A percentile compares a stretch with the other conserved stretches of the same genome.
Conservation (phyloP, 2,888 invertebrate genomes). For the Cephonodes hylas region DNA sequence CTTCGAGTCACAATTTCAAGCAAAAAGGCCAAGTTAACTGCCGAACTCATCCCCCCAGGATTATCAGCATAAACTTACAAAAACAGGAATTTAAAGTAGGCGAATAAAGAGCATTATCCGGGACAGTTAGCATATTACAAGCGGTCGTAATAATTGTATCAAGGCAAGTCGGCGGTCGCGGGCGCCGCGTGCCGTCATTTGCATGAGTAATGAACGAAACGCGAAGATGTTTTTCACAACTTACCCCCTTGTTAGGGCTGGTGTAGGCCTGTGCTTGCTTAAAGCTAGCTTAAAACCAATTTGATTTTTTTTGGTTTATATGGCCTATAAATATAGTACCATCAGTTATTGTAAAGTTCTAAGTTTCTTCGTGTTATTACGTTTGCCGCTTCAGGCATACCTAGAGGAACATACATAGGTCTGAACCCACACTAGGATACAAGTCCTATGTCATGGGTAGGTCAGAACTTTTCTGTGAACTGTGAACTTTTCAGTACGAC, state of each 20-base stretch:
- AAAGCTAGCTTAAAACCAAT: too few relatives aligned
- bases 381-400: too few relatives aligned
- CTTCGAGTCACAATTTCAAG: conserved; percentile 18
- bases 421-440: too few relatives aligned
- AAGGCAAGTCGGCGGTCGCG: conserved; percentile 26
- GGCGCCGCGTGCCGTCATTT: conserved; percentile 43
- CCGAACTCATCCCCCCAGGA: not conserved
- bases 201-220: conserved; percentile 60
- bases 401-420: too few relatives aligned
- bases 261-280: conserved; percentile 7
- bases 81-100: conserved; percentile 31
- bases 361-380: too few relatives aligned
- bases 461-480: too few relatives aligned
- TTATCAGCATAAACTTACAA: conserved; percentile 17
- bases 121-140: conserved; percentile 52
- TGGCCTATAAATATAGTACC: too few relatives aligned
- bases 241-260: conserved; percentile 14
- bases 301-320: too few relatives aligned
- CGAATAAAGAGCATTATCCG: conserved; percentile 31
- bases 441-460: too few relatives aligned
- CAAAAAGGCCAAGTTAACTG: conserved; percentile 10
- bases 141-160: conserved; percentile 58
- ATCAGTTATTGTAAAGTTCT: too few relatives aligned
- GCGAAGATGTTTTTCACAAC: conserved; percentile 50
- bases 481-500: too few relatives aligned